A percentile compares a stretch with the other conserved stretches of the same genome.
phyloP scores from a whole-genome alignment of 2,113 vertebrate species.

The Neopipo cinnamomea region DNA sequence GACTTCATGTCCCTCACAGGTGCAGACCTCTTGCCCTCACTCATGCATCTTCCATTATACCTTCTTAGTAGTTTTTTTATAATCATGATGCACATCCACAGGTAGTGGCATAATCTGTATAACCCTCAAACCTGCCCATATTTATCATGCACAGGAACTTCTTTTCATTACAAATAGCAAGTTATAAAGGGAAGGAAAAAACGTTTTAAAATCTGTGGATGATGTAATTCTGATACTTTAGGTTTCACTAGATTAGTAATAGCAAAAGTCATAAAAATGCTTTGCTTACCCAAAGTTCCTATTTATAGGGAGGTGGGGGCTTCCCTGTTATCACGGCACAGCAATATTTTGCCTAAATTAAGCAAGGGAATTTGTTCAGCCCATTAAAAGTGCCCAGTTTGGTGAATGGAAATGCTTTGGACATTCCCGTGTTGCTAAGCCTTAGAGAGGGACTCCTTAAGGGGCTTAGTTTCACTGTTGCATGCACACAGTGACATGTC shows the following conservation, averaged over 20 bases:
- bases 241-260: slow-evolving; percentile 44
- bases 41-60: background rate
- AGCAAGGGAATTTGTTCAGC: background rate
- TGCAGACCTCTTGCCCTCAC: background rate
- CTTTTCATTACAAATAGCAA: slow-evolving; percentile 15
- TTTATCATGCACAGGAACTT: background rate
- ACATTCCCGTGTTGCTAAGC: background rate
- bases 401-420: background rate
- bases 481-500: background rate
- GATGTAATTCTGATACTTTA: slow-evolving; percentile 49
- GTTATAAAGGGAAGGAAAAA: slow-evolving; percentile 3
- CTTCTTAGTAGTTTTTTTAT: background rate
- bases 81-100: background rate
- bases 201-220: background rate
- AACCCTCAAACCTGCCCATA: background rate
- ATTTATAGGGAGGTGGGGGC: slow-evolving; percentile 26
- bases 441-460: background rate
- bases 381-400: background rate
- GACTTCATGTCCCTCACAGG: background rate
- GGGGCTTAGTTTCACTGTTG: background rate
- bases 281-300: slow-evolving; percentile 16
- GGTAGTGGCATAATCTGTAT: background rate
- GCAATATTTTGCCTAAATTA: slow-evolving; percentile 19
- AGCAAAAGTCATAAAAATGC: slow-evolving; percentile 56
- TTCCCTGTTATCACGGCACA: slow-evolving; percentile 16